Base-by-base conservation (phyloP, 2,113 vertebrate species). In the Agelaius tricolor region DNA sequence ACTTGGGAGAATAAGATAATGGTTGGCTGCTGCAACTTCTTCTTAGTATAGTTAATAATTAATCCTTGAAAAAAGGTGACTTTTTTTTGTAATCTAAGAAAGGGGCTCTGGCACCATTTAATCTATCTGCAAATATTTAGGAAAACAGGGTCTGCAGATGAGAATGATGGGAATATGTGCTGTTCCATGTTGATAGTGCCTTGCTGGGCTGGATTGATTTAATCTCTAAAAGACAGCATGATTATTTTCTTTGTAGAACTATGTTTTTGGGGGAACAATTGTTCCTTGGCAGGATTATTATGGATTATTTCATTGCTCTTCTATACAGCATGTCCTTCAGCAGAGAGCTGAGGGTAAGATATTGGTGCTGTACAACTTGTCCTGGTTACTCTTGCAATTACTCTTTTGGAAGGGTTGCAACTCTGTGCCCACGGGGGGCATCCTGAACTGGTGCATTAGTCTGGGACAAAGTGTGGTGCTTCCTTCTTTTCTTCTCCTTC, bases 341-440 rank as follows among this genome's bases (percentile, higher is more conserved):
- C 0, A 13, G 9, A 0, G 3, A 35, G 33, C 8, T 86, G 51
- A 61, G 73, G 41, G 37, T 43, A 46, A 82, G 13, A 6, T 63
- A 14, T 15, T 23, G 28, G 8, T 61, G 27, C 31, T n/a, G 15
- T 28, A 18, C 0, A 1, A 13, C 21, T 90, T 92, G 52, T 51
- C 11, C 59, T 41, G 7, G 7, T 63, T 59, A 41, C 43, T 80
- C n/a, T 17, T 58, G 47, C 1, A 5, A 4, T 51, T 75, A n/a
- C 6, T 62, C 8, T 61, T 75, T 61, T 69, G 44, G 55, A 43
- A 47, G 7, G 6, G 23, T 37, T 14, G 8, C 41, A 86, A 14
- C 9, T 8, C n/a, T 17, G 0, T 30, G 0, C 43, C 75, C 7
- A 5, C 24, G 6, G 9, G 2, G 9, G 10, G 59, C 11, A 49